These are phyloP conservation scores for Melanostoma mellinum DNA, from an alignment of 2,888 invertebrate genomes.

Conservation along the genomic window DNA sequence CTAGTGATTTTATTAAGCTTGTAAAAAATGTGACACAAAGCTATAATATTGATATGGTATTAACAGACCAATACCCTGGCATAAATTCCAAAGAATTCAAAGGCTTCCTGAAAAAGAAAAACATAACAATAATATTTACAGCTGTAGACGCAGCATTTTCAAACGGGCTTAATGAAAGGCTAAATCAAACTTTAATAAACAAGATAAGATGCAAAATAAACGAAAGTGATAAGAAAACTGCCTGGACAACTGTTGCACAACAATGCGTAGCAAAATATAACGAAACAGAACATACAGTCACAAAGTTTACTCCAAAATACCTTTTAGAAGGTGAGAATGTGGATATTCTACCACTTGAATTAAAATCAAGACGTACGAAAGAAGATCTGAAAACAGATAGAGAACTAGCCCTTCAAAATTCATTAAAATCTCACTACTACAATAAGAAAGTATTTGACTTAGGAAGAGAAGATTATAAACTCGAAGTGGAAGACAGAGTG, in stretches of 20 bases:
- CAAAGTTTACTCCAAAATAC: conserved; percentile 59
- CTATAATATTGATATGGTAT: too few species aligned
- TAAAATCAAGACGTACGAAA: conserved; percentile 29
- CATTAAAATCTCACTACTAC: conserved; percentile 45
- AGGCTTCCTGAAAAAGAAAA: too few species aligned
- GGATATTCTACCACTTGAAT: conserved; percentile 50
- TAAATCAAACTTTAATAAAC: conserved; percentile 65
- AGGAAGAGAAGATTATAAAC: conserved; percentile 36
- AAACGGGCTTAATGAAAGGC: too few species aligned
- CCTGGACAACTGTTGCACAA: conserved; percentile 62
- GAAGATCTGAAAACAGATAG: conserved; percentile 38
- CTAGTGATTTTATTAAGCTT: too few species aligned
- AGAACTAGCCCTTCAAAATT: conserved; percentile 44
- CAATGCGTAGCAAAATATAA: conserved; percentile 62
- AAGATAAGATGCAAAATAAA: conserved; percentile 68
- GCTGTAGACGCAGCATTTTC: too few species aligned
- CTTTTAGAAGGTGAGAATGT: conserved; percentile 48
- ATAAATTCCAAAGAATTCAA: too few species aligned
- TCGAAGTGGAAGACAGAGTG: conserved; percentile 48
- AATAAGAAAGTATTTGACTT: conserved; percentile 56
- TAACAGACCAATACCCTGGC: too few species aligned
- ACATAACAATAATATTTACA: too few species aligned
- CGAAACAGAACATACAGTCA: conserved; percentile 65
- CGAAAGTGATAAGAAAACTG: conserved; percentile 47
- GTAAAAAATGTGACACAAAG: too few species aligned